These are phyloP conservation scores for Malthinus seriepunctatus DNA, from an alignment of 2,888 invertebrate species.

Conservation along the genomic window DNA sequence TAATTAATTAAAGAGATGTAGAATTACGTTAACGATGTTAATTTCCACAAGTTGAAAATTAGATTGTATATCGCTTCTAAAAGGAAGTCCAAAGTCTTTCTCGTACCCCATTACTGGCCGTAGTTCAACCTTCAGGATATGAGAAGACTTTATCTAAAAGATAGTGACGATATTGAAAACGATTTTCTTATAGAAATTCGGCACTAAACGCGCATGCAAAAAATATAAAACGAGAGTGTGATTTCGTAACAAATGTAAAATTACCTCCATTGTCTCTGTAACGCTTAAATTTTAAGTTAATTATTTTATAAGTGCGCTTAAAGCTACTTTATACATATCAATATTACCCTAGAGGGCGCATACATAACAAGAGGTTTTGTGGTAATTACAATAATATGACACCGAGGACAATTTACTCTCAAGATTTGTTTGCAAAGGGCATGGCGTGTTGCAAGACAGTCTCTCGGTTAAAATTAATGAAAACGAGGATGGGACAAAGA, in stretches of 20 bases:
- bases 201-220: not conserved
- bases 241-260: no score
- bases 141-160: constrained; percentile 20
- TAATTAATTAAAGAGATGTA: no score
- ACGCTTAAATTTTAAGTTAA: constrained; percentile 13
- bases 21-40: no score
- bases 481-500: constrained; percentile 27
- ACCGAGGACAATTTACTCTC: constrained; percentile 22
- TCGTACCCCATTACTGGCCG: constrained; percentile 9
- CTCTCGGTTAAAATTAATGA: constrained; percentile 23
- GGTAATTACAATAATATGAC: constrained; percentile 25
- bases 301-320: constrained; percentile 11
- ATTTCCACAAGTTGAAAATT: not conserved
- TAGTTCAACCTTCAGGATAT: constrained; percentile 15
- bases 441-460: constrained; percentile 13
- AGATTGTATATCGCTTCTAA: constrained; percentile 4
- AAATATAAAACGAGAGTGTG: no score
- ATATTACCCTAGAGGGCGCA: constrained; percentile 16
- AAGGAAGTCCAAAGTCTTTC: constrained; percentile 18
- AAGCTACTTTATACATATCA: constrained; percentile 18
- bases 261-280: no score
- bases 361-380: constrained; percentile 17
- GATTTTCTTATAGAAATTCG: constrained; percentile 3
- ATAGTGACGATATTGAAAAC: constrained; percentile 5
- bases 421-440: constrained; percentile 23